A percentile compares a stretch with the other conserved stretches of the same genome.
Evolutionary conservation across 2,797 vertebrate genomes (phyloP).

Genomic region (Emys orbicularis): DNA sequence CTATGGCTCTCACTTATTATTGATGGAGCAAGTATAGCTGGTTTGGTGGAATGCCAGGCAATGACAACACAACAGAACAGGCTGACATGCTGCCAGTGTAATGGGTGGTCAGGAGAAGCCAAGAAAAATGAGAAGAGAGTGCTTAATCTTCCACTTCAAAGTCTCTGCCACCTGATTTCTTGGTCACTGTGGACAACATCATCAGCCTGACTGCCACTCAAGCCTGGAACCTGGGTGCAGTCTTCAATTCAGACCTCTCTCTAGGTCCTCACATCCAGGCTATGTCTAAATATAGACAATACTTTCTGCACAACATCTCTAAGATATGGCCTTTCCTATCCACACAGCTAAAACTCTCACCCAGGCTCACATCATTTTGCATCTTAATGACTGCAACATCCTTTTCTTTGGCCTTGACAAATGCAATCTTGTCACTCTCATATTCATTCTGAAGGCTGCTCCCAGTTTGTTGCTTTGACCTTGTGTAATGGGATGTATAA

Average conservation of each 20-base stretch:
- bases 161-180: too few relatives aligned
- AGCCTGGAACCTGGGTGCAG: not conserved
- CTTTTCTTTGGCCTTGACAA: not conserved
- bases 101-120: not conserved
- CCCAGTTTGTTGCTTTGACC: not conserved
- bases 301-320: not conserved
- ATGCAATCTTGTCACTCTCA: not conserved
- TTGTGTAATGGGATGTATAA: not conserved
- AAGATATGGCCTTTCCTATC: not conserved
- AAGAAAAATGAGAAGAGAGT: not conserved
- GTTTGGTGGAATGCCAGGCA: not conserved
- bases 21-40: fast-evolving
- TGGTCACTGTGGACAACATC: too few relatives aligned
- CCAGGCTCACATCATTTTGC: not conserved
- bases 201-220: not conserved
- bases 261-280: not conserved
- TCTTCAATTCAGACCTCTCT: not conserved
- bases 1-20: not conserved
- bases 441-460: fast-evolving
- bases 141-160: not conserved
- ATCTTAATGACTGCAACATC: not conserved
- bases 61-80: not conserved
- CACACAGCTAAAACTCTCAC: not conserved
- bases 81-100: not conserved
- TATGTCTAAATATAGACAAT: not conserved